Evolutionary conservation across 35 echinoderm and acorn worm species (phyloP), one percentile per base, ranked within the genome.

Genomic region (Stichopus chloronotus): DNA sequence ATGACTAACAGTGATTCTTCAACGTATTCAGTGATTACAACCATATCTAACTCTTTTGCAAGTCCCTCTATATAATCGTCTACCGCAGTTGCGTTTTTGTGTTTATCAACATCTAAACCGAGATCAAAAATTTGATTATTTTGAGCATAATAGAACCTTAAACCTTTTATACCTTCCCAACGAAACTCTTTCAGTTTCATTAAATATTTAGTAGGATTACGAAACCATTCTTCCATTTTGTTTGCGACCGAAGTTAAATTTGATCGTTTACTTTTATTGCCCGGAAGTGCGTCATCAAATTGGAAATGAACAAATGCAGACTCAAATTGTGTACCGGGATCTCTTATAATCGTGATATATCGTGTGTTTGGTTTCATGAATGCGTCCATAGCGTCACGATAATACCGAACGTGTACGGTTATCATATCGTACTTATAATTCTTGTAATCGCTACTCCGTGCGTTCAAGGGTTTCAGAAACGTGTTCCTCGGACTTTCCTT

Each of bases 341-440:
- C 94, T 59, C 97, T 76, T 13, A 98, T 61, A 21, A 98, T 93
- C 9, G 97, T 98, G 65, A 98, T 92, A 83, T 98, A 98, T 25
- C 93, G 60, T 17, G 97, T 93, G 53, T 87, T 84, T 5, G 97
- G 94, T 11, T 59, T 86, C 93, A 96, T 96, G 43, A 94, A 95
- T 8, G 90, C 52, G 87, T 92, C 65, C 93, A 98, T 92, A 8
- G 69, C 86, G 56, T 84, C 55, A 21, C 93, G 69, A 22, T 92
- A 63, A 57, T 98, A 98, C 11, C 93, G 83, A 13, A 93, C 61
- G 80, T 98, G 97, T n/a, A 94, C 93, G 0, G 94, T 91, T 53
- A 95, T 78, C 90, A 98, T 90, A 77, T 98, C 86, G 81, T 96
- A 98, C 55, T 87, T 96, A 55, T 92, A 95, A 52, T 90, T 86